Evolutionary conservation across 2,888 invertebrate genomes (phyloP), one percentile per base, ranked within the genome.

Genomic region (Dryomyza anilis): DNA sequence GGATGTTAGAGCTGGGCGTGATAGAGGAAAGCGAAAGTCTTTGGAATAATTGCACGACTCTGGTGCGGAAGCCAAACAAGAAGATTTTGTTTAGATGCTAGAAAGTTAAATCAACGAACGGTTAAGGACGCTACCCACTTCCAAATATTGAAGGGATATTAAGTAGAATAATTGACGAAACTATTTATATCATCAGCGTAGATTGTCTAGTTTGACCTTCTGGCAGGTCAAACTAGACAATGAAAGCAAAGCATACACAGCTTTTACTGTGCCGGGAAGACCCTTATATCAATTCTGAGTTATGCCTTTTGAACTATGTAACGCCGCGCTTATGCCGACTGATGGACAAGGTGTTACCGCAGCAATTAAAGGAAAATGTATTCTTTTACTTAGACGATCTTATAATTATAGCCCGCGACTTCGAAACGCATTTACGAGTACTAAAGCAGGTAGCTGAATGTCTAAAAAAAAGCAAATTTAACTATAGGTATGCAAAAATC

Each of bases 41-140:
- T 1, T 76, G 78, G 78, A 69, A 71, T 6, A 75, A 72, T 3
- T 74, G 77, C 1, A 70, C 74, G 1, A 70, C 76, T 0, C 68
- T 77, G 43, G 71, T 74, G 0, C 63, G 64, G n/a, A 77, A 76
- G 57, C 67, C 70, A 12, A 72, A 70, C 0, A 70, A 64, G 2
- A 72, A 36, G 74, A 1, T 72, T 76, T 10, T 75, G 75, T 30
- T 58, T 78, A 0, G 76, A 77, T 36, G 74, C 71, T 12, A 36
- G 76, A 6, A 71, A 73, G 33, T 60, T 78, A 0, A 79, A 78
- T 30, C 36, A 55, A 2, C 71, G 76, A 0, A 63, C 63, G 0
- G 21, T 63, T 2, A 66, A 66, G 29, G 60, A 60, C 14, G 66
- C 64, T 63, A 60, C 25, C 66, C 50, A 0, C 10, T 63, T 4